Base-by-base conservation (phyloP, 2,113 vertebrate species). In the Phasianus colchicus region DNA sequence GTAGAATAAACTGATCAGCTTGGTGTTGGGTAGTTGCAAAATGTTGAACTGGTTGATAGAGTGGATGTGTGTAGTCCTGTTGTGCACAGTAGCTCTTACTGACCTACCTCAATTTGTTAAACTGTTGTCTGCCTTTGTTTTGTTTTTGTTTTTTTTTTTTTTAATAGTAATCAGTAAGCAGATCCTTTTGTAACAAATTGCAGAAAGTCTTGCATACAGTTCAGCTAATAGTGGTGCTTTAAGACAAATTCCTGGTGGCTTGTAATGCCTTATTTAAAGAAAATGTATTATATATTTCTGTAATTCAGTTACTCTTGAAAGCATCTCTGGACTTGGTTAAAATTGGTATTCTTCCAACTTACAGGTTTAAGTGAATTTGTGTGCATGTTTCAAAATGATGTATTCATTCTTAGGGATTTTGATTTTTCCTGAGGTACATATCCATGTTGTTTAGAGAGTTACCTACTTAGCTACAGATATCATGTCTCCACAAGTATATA, bases 21-120 rank as follows among this genome's bases (percentile, higher is more conserved):
- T 63, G 42, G 5, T 29, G 30, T 5, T 48, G 30, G 42, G 34
- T 55, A 73, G 20, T 42, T n/a, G 22, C 30, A 34, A 48, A 76
- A 55, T 0, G 0, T 25, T 19, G 58, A 55, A 38, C 14, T 67
- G 11, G 7, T 2, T 58, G 13, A 32, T 69, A 63, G 15, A 38
- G 32, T 43, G 43, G 27, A 27, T 42, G 3, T 4, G 5, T 47
- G 24, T 74, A 58, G 11, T 29, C 11, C 11, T 63, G 10, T 58
- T 5, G 45, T 67, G 4, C 0, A 1, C 17, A 5, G 74, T 47
- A 69, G 9, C 5, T 47, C 52, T 70, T 58, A 40, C 38, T 74
- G 42, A n/a, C 11, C 38, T 61, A 12, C 2, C 20, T 22, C 20
- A 2, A 54, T 64, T 27, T 65, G 38, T 73, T 63, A 43, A 88